phyloP scores from a whole-genome alignment of 2,888 invertebrate species.

The Thalpophila matura region DNA sequence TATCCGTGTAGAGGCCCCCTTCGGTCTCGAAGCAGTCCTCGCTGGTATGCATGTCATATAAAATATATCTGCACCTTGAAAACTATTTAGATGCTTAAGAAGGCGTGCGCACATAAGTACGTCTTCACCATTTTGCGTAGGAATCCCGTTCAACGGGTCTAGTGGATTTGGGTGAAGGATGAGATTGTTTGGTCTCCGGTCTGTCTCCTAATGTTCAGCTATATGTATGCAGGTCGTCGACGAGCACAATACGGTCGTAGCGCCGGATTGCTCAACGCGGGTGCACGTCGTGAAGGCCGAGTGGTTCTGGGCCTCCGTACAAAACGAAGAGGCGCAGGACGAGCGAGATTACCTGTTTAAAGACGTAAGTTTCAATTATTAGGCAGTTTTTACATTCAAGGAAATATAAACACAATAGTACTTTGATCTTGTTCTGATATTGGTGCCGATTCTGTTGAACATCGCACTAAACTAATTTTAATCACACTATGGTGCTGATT shows the following conservation, averaged over 20 bases:
- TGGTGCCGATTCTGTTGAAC: not conserved
- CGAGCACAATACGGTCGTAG: conserved; percentile 93
- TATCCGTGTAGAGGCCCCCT: conserved; percentile 53
- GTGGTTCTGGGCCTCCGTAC: conserved; percentile 99
- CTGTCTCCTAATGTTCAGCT: conserved; percentile 34
- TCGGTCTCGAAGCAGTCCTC: conserved; percentile 65
- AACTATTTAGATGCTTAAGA: conserved; percentile 71
- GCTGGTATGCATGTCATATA: conserved; percentile 77
- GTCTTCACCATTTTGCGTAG: conserved; percentile 56
- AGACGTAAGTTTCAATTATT: conserved; percentile 92
- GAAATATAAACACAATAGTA: not conserved
- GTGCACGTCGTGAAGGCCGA: conserved; percentile 96
- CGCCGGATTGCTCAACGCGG: conserved; percentile 93
- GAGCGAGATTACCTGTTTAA: conserved; percentile 97
- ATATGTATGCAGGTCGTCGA: conserved; percentile 93
- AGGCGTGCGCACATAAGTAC: conserved; percentile 70
- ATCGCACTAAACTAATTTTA: no score
- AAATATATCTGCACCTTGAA: conserved; percentile 63
- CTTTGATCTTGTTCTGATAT: not conserved
- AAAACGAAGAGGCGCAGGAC: conserved; percentile 98
- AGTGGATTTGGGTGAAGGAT: conserved; percentile 54
- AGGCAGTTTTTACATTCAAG: no score
- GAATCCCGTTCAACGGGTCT: conserved; percentile 52
- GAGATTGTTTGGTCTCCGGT: conserved; percentile 33
- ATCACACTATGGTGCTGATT: no score